Conservation (phyloP, 1,140 invertebrate species). For the Drosophila nikananu region DNA sequence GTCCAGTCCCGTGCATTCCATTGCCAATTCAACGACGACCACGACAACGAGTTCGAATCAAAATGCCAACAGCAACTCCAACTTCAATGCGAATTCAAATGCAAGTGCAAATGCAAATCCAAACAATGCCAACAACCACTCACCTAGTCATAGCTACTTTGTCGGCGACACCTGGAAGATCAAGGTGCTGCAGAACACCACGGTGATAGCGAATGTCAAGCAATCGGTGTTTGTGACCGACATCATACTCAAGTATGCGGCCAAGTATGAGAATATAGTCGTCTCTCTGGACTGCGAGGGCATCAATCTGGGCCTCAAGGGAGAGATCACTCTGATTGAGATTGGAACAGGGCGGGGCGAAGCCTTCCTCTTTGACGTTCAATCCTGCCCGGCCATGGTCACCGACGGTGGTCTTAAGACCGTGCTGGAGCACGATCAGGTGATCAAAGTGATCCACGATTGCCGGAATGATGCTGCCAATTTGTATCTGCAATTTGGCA, state of each 20-base stretch:
- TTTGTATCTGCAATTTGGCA: slow-evolving; percentile 94
- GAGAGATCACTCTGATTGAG: slow-evolving; percentile 94
- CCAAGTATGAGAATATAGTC: slow-evolving; percentile 87
- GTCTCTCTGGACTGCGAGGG: slow-evolving; percentile 96
- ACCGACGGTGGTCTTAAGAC: slow-evolving; percentile 91
- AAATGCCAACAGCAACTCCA: slow-evolving; percentile 41
- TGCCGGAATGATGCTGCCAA: slow-evolving; percentile 96
- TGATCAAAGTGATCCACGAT: slow-evolving; percentile 98
- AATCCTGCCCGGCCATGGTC: slow-evolving; percentile 93
- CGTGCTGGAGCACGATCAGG: slow-evolving; percentile 92
- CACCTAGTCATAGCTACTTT: slow-evolving; percentile 86
- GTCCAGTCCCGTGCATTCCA: slow-evolving; percentile 84
- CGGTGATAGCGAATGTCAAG: slow-evolving; percentile 91
- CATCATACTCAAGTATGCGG: slow-evolving; percentile 90
- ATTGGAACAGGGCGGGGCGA: slow-evolving; percentile 92
- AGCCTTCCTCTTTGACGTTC: slow-evolving; percentile 95
- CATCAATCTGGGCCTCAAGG: slow-evolving; percentile 94
- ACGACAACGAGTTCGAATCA: slow-evolving; percentile 13
- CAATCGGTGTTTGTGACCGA: slow-evolving; percentile 92
- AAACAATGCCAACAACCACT: slow-evolving; percentile 60
- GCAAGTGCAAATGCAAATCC: too few species aligned
- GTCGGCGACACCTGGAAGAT: slow-evolving; percentile 92
- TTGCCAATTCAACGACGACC: slow-evolving; percentile 41
- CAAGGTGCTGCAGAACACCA: slow-evolving; percentile 92
- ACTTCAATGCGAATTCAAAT: background rate